phyloP scores from a whole-genome alignment of 1,140 invertebrate species.

The Monomorium pharaonis region DNA sequence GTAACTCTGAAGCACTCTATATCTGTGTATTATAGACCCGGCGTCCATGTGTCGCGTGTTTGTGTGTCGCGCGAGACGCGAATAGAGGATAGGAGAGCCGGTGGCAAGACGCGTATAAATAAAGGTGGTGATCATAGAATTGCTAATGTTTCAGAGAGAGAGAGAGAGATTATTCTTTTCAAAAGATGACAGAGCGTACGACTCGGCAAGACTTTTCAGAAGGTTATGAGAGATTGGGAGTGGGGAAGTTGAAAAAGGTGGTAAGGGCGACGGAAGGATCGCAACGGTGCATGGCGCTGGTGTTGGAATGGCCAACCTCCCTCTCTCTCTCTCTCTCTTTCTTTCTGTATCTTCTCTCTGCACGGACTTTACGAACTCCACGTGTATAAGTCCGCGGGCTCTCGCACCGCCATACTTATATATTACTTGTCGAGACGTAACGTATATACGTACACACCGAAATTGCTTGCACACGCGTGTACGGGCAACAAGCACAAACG shows the following conservation, averaged over 20 bases:
- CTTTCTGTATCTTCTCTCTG: conserved; percentile 43
- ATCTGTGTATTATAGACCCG: not conserved
- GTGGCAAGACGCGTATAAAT: conserved; percentile 69
- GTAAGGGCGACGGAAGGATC: conserved; percentile 36
- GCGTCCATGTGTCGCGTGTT: not conserved
- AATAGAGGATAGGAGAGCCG: conserved; percentile 47
- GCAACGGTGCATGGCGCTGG: conserved; percentile 25
- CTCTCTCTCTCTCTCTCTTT: too few relatives aligned
- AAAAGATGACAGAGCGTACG: conserved; percentile 68
- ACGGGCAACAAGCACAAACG: conserved; percentile 56
- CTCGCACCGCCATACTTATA: conserved; percentile 61
- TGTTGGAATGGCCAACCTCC: conserved; percentile 36
- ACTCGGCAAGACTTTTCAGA: conserved; percentile 69
- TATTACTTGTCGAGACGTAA: conserved; percentile 66
- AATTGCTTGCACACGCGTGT: conserved; percentile 25
- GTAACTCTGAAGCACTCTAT: not conserved
- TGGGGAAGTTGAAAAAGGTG: conserved; percentile 32
- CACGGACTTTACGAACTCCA: conserved; percentile 60
- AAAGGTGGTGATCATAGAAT: conserved; percentile 80
- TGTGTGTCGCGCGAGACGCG: conserved; percentile 4
- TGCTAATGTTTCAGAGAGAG: conserved; percentile 80
- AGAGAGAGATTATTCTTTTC: conserved; percentile 75
- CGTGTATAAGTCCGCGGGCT: conserved; percentile 56
- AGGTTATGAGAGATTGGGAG: conserved; percentile 35
- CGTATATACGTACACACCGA: conserved; percentile 42